Base-by-base conservation (phyloP, 2,888 invertebrate genomes). In the Euplagia quadripunctaria region DNA sequence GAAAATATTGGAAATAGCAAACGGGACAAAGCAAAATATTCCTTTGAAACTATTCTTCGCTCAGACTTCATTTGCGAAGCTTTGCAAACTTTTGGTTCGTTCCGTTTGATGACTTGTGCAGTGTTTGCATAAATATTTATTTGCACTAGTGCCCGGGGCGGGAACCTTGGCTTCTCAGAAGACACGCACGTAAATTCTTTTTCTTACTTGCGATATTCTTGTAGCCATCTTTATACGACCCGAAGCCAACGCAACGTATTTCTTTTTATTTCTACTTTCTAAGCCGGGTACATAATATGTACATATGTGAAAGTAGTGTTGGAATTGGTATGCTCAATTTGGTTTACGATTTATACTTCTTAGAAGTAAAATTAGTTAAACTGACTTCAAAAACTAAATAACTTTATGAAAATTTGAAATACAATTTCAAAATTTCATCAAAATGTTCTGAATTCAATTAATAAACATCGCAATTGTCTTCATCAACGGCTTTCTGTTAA, bases 21-120 rank as follows among this genome's bases (percentile, higher is more conserved):
- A 77, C 86, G 85, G 88, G 88, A 91, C 90, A 92, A 91, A 91
- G 91, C 89, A 87, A 90, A 92, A 91, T 91, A 90, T 90, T 92
- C 90, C 87, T 92, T 91, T 91, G 90, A 88, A 89, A 90, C 89
- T 91, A 90, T 89, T 87, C 87, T 87, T 83, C 83, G 81, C 79
- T 81, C 85, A 82, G 84, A 88, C 85, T 90, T 90, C 88, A 89
- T 91, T 91, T 90, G 87, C 85, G 83, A 88, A 85, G 82, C 83
- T 82, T 85, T 86, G 85, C 78, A 77, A 86, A 87, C 84, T 88
- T 89, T 85, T 77, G 78, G 81, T 78, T 83, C 80, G 78, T 80
- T 84, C 76, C 78, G 74, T 83, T 83, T 85, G 85, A 86, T 86
- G 82, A 84, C 77, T 84, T 81, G 81, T 78, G 80, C 79, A 80